Evolutionary conservation across 1,140 invertebrate species (phyloP), one percentile per base, ranked within the genome.

Genomic region (Potamilus streckersoni): DNA sequence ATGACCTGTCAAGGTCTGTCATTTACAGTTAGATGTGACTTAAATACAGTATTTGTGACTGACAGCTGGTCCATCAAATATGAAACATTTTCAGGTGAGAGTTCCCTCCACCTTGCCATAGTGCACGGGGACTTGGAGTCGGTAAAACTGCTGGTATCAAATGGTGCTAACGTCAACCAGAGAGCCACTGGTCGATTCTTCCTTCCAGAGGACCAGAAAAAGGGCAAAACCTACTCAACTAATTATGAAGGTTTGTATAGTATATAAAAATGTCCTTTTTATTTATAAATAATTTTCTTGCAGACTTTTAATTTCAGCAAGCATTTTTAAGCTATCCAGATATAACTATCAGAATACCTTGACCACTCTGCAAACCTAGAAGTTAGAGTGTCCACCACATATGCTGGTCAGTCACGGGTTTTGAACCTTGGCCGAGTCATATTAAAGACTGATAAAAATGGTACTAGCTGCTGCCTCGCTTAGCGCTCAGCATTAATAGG

Each of bases 91-190:
- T 8, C 79, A 90, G 95, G 96, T 1, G 96, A 97, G 14, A 97
- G 96, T 90, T 95, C 96, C 12, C 91, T 99, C 27, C 98, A 99
- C 89, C 91, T 99, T 65, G 97, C 97, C 0, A 98, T 99, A 80
- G 97, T 98, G 0, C 97, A 98, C 86, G 95, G 93, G 84, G 98
- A 99, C 89, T 96, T 98, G 83, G 97, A 98, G 80, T 91, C 98
- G n/a, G 96, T 98, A 0, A 95, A 97, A 85, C 94, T 97, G 82
- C 90, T 99, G 31, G 94, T 99, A 2, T 95, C 96, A 84, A 94
- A 94, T 38, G 97, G 96, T 0, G 96, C 96, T 59, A 93, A 96
- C 84, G 94, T 99, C 38, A 94, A 94, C 84, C 96, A 98, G 88
- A 92, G 97, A 84, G 97, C 97, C 4, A 96, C 95, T 56, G 98